Evolutionary conservation across 2,113 vertebrate species (phyloP).

Genomic region (Misgurnus mizolepis): DNA sequence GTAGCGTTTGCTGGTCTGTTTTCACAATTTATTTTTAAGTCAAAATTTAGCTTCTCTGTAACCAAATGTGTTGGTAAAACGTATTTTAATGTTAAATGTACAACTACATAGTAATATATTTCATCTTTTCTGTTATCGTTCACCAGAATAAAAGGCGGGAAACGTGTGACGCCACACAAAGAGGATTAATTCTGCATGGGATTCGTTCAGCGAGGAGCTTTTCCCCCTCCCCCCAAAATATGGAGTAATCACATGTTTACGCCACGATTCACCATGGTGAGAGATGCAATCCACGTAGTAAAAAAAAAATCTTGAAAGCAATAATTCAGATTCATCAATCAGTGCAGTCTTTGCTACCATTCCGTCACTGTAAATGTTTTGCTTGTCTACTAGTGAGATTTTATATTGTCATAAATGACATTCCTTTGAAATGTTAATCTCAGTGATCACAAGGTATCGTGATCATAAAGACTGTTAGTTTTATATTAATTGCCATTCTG

Average conservation of each 20-base stretch:
- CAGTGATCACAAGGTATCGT: slow-evolving; percentile 57
- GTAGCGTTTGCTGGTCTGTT: slow-evolving; percentile 4
- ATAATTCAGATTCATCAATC: slow-evolving; percentile 70
- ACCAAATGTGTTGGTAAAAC: slow-evolving; percentile 37
- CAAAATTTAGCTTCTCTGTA: slow-evolving; percentile 46
- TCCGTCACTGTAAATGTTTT: slow-evolving; percentile 67
- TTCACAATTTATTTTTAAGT: slow-evolving; percentile 47
- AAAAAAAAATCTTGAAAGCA: slow-evolving; percentile 75
- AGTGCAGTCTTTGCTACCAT: slow-evolving; percentile 56
- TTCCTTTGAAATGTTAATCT: slow-evolving; percentile 65
- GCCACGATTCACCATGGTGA: slow-evolving; percentile 69
- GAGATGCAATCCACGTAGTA: slow-evolving; percentile 72
- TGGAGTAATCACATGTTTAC: slow-evolving; percentile 72
- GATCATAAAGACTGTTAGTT: slow-evolving; percentile 74
- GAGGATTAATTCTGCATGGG: slow-evolving; percentile 79
- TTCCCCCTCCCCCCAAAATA: slow-evolving; percentile 63
- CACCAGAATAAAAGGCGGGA: slow-evolving; percentile 81
- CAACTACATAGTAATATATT: slow-evolving; percentile 70
- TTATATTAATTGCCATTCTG: slow-evolving; percentile 73
- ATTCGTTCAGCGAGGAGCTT: slow-evolving; percentile 79
- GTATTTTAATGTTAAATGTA: slow-evolving; percentile 44
- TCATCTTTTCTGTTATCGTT: slow-evolving; percentile 80
- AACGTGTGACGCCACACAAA: slow-evolving; percentile 80
- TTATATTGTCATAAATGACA: slow-evolving; percentile 74
- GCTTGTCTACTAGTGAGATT: slow-evolving; percentile 77